Conservation (phyloP, 2,797 vertebrate genomes). For the Phoxinus dragarum region DNA sequence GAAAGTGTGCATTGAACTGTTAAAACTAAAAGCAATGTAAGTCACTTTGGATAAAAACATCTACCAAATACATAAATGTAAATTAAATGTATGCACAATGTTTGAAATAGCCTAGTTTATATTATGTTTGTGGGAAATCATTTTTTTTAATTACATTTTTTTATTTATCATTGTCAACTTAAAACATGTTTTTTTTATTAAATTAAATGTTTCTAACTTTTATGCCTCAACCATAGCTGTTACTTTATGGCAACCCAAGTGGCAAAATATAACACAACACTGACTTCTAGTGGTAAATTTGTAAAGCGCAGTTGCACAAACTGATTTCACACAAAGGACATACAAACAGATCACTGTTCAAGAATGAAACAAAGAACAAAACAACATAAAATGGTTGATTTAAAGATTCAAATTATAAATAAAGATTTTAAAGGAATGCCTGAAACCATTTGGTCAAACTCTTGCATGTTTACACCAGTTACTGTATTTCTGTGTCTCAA, state of each 20-base stretch:
- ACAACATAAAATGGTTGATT: not conserved
- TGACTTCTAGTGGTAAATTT: conserved; percentile 75
- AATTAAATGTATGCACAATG: not conserved
- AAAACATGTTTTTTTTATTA: not conserved
- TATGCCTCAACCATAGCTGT: not conserved
- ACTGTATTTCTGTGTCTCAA: not conserved
- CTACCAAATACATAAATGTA: not conserved
- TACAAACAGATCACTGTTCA: not conserved
- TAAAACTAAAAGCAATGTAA: not conserved
- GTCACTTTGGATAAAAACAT: not conserved
- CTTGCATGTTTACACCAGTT: not conserved
- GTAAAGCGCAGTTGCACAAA: conserved; percentile 17
- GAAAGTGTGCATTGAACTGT: not conserved
- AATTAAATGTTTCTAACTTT: not conserved
- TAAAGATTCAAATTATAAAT: not conserved
- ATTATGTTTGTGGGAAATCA: not conserved
- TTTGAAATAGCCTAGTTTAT: not conserved
- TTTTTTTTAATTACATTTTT: not conserved
- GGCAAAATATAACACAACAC: conserved; percentile 72
- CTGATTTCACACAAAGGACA: not conserved
- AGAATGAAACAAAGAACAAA: not conserved
- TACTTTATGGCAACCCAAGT: not conserved
- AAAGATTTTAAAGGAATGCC: not conserved
- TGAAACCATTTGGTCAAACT: not conserved
- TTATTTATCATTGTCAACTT: not conserved